These are phyloP conservation scores for Drosophila pullipes DNA, from an alignment of 2,888 invertebrate species.

Conservation along the genomic window DNA sequence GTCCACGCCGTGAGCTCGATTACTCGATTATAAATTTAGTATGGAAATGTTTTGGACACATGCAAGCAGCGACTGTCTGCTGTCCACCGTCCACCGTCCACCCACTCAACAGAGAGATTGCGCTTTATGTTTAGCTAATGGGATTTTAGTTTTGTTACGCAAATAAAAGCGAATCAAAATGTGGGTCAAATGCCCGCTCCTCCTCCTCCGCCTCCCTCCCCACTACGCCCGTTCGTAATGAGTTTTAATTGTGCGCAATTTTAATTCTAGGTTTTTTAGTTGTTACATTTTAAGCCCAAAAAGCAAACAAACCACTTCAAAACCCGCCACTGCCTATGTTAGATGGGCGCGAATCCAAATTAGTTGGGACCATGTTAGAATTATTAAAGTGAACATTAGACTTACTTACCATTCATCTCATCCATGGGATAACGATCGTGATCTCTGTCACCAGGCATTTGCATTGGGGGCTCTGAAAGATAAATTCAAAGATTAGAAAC, in stretches of 20 bases:
- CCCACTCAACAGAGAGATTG: constrained; percentile 47
- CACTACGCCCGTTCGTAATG: constrained; percentile 49
- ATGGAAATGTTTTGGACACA: constrained; percentile 46
- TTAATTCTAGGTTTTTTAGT: constrained; percentile 60
- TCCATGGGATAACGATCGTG: constrained; percentile 68
- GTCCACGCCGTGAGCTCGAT: constrained; percentile 32
- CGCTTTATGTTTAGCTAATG: constrained; percentile 72
- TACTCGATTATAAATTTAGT: constrained; percentile 28
- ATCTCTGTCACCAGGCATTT: constrained; percentile 60
- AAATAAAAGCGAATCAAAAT: constrained; percentile 70
- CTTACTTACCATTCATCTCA: constrained; percentile 76
- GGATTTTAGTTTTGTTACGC: constrained; percentile 75
- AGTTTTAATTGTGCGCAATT: constrained; percentile 73
- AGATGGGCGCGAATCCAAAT: constrained; percentile 63
- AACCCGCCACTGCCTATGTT: constrained; percentile 32
- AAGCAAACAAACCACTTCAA: constrained; percentile 22
- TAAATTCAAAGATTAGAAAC: not conserved
- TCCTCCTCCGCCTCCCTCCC: not conserved
- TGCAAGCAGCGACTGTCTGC: constrained; percentile 32
- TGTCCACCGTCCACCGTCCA: constrained; percentile 58
- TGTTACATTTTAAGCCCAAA: constrained; percentile 30
- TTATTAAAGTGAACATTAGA: not conserved
- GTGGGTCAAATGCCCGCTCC: constrained; percentile 72
- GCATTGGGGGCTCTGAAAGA: constrained; percentile 68
- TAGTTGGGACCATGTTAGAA: constrained; percentile 44